Conservation (phyloP, 2,113 vertebrate genomes). For the Perca schrenkii region DNA sequence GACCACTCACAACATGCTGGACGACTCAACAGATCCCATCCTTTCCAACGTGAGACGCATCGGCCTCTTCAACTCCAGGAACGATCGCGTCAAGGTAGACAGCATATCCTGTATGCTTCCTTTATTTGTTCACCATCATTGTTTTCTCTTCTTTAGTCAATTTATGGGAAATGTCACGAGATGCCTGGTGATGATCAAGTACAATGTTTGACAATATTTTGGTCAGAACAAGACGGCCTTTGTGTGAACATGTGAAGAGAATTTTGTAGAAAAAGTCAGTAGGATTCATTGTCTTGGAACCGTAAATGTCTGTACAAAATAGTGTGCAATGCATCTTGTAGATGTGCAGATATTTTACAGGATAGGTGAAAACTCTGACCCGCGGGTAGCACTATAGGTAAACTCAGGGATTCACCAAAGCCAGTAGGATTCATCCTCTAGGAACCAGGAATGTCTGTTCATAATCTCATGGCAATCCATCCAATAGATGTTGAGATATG, state of each 20-base stretch:
- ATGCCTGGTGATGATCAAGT: background rate
- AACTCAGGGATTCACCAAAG: too few relatives aligned
- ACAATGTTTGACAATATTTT: background rate
- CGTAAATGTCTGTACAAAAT: too few relatives aligned
- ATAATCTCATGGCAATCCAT: too few relatives aligned
- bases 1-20: constrained; percentile 98
- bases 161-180: background rate
- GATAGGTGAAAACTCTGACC: too few relatives aligned
- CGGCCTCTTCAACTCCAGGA: constrained; percentile 93
- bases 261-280: background rate
- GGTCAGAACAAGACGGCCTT: background rate
- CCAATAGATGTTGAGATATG: too few relatives aligned
- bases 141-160: background rate
- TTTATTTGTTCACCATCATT: background rate
- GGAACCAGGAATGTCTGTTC: too few relatives aligned
- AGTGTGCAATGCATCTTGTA: background rate
- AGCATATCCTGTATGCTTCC: background rate
- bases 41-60: constrained; percentile 93
- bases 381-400: too few relatives aligned
- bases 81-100: constrained; percentile 93
- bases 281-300: too few relatives aligned
- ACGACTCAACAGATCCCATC: constrained; percentile 92
- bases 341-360: too few relatives aligned
- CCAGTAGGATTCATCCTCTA: too few relatives aligned
- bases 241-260: background rate